Percentiles rank a stretch among this genome's conserved stretches.
Evolutionary conservation across 2,113 vertebrate genomes (phyloP).

Genomic region (Oreochromis aureus): DNA sequence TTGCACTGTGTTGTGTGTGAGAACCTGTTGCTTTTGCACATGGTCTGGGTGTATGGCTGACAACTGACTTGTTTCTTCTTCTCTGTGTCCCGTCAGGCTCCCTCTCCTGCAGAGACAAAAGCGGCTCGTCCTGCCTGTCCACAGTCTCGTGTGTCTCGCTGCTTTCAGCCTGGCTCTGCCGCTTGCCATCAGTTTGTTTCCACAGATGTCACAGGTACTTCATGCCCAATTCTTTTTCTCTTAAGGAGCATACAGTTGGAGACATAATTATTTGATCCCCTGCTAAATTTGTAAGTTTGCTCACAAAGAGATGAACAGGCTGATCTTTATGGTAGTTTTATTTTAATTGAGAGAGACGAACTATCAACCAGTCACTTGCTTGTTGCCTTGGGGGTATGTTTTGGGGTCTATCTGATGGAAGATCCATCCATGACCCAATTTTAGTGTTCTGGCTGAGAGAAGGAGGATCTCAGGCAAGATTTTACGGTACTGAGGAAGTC

Average conservation of each 20-base stretch:
- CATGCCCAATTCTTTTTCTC: background rate
- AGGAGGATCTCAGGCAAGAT: background rate
- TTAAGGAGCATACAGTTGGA: background rate
- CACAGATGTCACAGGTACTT: slow-evolving; percentile 90
- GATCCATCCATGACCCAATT: fast-evolving
- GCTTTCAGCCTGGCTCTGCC: slow-evolving; percentile 90
- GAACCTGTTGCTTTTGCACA: background rate
- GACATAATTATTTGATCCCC: background rate
- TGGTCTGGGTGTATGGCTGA: background rate
- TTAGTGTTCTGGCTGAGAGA: background rate
- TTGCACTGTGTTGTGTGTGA: background rate
- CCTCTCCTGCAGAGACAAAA: slow-evolving; percentile 76
- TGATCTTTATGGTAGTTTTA: background rate
- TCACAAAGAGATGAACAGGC: background rate
- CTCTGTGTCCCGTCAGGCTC: slow-evolving; percentile 65
- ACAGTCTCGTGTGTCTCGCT: slow-evolving; percentile 88
- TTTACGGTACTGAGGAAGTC: fast-evolving
- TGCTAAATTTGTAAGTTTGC: background rate
- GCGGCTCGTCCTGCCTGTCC: slow-evolving; percentile 82
- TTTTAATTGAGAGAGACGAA: background rate
- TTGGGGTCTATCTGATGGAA: background rate
- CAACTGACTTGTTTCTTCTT: background rate
- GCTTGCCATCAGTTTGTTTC: slow-evolving; percentile 93
- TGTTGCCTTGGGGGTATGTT: background rate
- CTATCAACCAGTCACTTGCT: background rate